phyloP scores from a whole-genome alignment of 2,113 vertebrate genomes.

The Uropsilus gracilis region DNA sequence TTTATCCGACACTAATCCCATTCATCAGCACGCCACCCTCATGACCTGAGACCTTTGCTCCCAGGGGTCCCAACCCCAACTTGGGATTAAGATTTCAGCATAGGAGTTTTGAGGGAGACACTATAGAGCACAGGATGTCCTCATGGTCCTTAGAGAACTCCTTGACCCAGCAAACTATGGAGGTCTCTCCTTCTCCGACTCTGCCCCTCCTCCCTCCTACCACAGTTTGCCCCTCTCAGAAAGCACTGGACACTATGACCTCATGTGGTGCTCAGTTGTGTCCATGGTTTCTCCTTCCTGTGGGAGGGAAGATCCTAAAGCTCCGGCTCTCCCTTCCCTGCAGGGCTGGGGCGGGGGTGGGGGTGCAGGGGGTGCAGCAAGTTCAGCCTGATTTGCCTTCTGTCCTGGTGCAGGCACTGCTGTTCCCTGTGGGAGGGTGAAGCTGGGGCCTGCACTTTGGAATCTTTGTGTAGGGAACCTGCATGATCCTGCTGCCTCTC shows the following conservation, averaged over 20 bases:
- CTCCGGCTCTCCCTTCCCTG: background rate
- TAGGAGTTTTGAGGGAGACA: background rate
- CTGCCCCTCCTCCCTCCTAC: background rate
- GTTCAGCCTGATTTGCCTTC: background rate
- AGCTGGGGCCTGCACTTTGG: background rate
- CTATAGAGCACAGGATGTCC: background rate
- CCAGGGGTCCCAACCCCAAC: background rate
- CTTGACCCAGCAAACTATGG: background rate
- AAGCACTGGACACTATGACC: background rate
- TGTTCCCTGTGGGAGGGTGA: background rate
- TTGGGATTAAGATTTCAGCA: background rate
- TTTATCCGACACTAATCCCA: background rate
- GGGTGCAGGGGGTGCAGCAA: background rate
- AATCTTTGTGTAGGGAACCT: background rate
- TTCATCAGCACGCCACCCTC: too few relatives aligned
- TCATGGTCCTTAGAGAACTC: background rate
- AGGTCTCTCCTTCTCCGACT: background rate
- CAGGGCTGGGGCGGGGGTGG: rapidly evolving
- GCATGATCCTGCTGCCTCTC: background rate
- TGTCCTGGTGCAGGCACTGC: background rate
- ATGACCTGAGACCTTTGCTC: background rate
- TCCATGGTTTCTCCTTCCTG: background rate
- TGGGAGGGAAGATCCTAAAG: background rate
- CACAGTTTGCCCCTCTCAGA: background rate
- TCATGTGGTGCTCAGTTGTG: background rate